Percentiles rank a stretch among this genome's conserved stretches.
Evolutionary conservation across 2,888 invertebrate genomes (phyloP).

Genomic region (Rhagonycha lutea): DNA sequence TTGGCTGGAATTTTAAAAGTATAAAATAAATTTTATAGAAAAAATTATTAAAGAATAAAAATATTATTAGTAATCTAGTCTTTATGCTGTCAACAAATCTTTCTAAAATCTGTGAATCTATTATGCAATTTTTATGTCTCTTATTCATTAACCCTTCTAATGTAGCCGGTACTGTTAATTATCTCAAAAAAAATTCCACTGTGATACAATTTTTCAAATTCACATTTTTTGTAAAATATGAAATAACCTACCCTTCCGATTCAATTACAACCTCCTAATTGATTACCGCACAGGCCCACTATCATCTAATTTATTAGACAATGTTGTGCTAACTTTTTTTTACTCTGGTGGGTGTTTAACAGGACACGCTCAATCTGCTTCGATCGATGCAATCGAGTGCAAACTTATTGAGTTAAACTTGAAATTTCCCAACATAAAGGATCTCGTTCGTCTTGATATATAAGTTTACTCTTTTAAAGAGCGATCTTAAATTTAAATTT

Average conservation of each 20-base stretch:
- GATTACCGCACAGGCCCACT: background rate
- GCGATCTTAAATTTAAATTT: background rate
- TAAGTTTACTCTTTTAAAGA: background rate
- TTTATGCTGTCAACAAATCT: no score
- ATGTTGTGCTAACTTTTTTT: background rate
- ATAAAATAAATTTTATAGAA: no score
- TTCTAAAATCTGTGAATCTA: no score
- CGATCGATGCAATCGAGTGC: conserved; percentile 1
- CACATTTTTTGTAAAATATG: background rate
- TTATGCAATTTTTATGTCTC: no score
- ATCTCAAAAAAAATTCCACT: no score
- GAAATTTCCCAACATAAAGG: background rate
- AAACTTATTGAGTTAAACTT: conserved; percentile 2
- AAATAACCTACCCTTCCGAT: background rate
- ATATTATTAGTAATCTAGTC: no score
- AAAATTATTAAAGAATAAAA: no score
- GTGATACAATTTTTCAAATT: background rate
- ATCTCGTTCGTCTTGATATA: background rate
- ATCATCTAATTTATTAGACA: no score
- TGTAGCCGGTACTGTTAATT: no score
- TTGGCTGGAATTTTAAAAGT: no score
- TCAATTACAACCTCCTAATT: background rate
- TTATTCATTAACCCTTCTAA: no score
- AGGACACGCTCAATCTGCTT: background rate
- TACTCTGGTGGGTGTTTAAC: background rate